Conservation (phyloP, 2,113 vertebrate genomes). For the Elachura formosa region DNA sequence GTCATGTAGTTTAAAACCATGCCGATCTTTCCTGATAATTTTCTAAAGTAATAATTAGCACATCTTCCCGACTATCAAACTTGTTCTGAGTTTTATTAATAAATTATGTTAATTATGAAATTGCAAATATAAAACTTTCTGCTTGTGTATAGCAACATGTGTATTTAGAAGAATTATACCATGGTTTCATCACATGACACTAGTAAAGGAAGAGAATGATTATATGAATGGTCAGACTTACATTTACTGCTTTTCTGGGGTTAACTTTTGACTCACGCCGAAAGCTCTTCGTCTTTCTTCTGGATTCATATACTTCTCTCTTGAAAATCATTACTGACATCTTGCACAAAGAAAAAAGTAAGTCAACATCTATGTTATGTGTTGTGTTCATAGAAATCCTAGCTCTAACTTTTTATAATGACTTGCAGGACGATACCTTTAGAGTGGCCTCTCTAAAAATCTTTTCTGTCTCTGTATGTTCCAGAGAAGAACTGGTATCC, state of each 20-base stretch:
- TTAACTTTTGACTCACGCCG: slow-evolving; percentile 70
- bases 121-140: neutral
- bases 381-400: neutral
- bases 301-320: slow-evolving; percentile 79
- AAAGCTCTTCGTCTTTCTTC: slow-evolving; percentile 74
- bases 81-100: neutral
- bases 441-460: slow-evolving; percentile 84
- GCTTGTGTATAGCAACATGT: neutral
- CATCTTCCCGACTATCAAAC: neutral
- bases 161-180: neutral
- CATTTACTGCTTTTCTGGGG: slow-evolving; percentile 75
- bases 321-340: slow-evolving; percentile 92
- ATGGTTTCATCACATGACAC: neutral
- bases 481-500: slow-evolving; percentile 56
- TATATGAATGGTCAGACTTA: slow-evolving; percentile 60
- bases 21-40: neutral
- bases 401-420: neutral
- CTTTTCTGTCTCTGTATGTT: slow-evolving; percentile 67
- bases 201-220: neutral
- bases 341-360: slow-evolving; percentile 60
- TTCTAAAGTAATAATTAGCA: neutral
- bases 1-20: neutral
- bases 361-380: neutral
- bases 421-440: slow-evolving; percentile 76
- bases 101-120: neutral